Base-by-base conservation (phyloP, 2,797 vertebrate species). In the Chelidonichthys spinosus region DNA sequence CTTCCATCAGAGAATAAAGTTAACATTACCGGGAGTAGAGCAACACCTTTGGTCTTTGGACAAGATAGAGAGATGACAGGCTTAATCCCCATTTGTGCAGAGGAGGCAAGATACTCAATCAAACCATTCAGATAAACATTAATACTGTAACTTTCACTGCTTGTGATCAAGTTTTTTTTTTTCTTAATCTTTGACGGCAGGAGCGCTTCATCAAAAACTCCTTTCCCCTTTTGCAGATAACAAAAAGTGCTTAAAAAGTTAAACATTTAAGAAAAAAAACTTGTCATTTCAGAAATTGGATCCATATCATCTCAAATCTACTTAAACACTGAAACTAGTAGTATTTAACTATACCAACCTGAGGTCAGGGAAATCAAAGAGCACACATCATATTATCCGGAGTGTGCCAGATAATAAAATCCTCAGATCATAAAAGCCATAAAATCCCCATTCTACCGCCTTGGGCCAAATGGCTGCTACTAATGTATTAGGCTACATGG, bases 361-460 rank as follows among this genome's bases (percentile, higher is more conserved):
- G 74, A 84, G 89, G 89, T 92, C 74, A 85, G 56, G 63, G 71
- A 74, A 90, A 90, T 89, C 85, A 90, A 87, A 91, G 64, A 79
- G 83, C 82, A 86, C 78, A 79, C 79, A 69, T 89, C 84, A 73
- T 81, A 90, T 88, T 87, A 92, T 84, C 73, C 82, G 85, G 82
- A 87, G 79, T 81, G 76, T 85, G 79, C 62, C 66, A 88, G 89
- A 92, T 92, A 92, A 90, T 91, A 92, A 92, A 92, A 88, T 84
- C 79, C 65, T 88, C 80, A 89, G 81, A 92, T 92, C 89, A 92
- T 92, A 94, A 93, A 93, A 90, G 70, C 87, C 86, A 92, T 92
- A 86, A 90, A 92, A 90, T 82, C 74, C 66, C 54, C 68, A 87
- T 82, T 89, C 62, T 74, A 49, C 72, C 74, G 81, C 90, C 77